phyloP scores from a whole-genome alignment of 2,113 vertebrate genomes.

The Dinomys branickii region DNA sequence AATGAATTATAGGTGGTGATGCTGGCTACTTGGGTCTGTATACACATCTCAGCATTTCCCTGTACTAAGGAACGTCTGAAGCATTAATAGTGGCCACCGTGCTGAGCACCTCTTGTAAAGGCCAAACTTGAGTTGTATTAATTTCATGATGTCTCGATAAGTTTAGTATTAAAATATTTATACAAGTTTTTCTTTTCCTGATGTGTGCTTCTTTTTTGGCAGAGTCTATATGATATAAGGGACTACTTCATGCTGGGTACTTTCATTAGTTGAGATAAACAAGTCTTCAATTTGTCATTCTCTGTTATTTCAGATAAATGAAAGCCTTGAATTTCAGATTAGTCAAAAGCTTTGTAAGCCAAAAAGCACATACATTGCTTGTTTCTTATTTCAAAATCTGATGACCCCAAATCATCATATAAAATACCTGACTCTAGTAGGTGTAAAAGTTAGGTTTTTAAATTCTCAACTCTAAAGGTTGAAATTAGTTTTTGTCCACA shows the following conservation, averaged over 20 bases:
- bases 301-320: background rate
- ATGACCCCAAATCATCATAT: background rate
- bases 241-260: background rate
- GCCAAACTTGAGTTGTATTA: background rate
- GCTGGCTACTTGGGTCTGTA: background rate
- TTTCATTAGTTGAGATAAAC: slow-evolving; percentile 9
- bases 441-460: background rate
- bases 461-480: background rate
- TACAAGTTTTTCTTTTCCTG: background rate
- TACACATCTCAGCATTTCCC: background rate
- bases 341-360: background rate
- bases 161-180: background rate
- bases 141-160: background rate
- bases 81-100: background rate
- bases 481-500: background rate
- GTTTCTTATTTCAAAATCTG: slow-evolving; percentile 6
- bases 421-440: background rate
- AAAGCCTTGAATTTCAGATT: slow-evolving; percentile 45
- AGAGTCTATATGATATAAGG: background rate
- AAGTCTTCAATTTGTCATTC: background rate
- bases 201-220: background rate
- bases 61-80: background rate
- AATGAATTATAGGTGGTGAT: background rate
- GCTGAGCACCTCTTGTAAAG: background rate
- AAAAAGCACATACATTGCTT: background rate